These are phyloP conservation scores for Drosophila saltans DNA, from an alignment of 1,140 invertebrate genomes.

Conservation along the genomic window DNA sequence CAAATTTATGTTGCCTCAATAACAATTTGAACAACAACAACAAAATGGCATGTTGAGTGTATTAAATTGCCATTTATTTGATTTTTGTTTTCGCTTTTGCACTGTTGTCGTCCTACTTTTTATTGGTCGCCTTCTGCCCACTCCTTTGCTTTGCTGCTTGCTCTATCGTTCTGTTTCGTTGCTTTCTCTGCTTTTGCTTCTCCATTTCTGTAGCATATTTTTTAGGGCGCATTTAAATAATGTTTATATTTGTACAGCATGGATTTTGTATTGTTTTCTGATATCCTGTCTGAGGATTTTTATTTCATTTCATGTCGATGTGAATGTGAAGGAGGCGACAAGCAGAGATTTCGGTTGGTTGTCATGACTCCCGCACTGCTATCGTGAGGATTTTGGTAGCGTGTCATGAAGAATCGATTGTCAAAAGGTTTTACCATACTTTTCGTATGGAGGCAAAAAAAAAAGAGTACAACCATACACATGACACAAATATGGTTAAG, in stretches of 20 bases:
- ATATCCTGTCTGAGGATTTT: conserved; percentile 51
- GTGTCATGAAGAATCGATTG: conserved; percentile 40
- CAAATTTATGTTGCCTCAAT: conserved; percentile 79
- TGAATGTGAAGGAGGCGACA: conserved; percentile 2
- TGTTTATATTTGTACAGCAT: conserved; percentile 64
- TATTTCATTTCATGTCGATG: neutral
- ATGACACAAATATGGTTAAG: conserved; percentile 3
- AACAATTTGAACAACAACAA: conserved; percentile 64
- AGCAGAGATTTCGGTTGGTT: conserved; percentile 41
- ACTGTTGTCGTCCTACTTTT: conserved; percentile 40
- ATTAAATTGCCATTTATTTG: conserved; percentile 80
- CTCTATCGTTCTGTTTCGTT: neutral
- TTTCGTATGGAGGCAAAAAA: conserved; percentile 34
- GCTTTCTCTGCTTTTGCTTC: conserved; percentile 2
- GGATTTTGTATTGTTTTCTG: conserved; percentile 67
- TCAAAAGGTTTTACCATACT: conserved; percentile 48
- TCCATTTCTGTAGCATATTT: conserved; percentile 66
- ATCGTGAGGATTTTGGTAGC: conserved; percentile 41
- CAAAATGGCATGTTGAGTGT: conserved; percentile 74
- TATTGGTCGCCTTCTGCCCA: conserved; percentile 34
- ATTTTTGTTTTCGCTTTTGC: conserved; percentile 65
- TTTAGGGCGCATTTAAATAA: conserved; percentile 71
- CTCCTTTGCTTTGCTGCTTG: neutral
- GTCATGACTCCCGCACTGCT: conserved; percentile 2
- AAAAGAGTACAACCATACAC: conserved; percentile 16